These are phyloP conservation scores for Synergus japonicus DNA, from an alignment of 2,888 invertebrate species.

Conservation along the genomic window DNA sequence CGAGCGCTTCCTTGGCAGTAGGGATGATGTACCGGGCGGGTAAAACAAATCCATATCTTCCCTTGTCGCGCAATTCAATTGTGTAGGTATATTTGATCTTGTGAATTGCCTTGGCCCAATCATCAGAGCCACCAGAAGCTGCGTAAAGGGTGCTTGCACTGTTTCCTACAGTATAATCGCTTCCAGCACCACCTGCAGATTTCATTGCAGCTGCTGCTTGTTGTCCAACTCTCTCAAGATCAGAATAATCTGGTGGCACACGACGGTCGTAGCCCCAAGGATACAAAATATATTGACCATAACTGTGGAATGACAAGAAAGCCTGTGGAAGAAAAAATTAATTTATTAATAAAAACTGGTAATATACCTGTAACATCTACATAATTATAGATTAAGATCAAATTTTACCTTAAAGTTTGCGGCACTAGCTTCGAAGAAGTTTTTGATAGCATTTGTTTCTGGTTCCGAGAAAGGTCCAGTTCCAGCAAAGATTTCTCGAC, in stretches of 20 bases:
- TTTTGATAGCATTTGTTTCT: constrained; percentile 85
- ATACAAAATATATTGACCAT: constrained; percentile 90
- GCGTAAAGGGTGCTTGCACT: constrained; percentile 89
- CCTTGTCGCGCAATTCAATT: constrained; percentile 91
- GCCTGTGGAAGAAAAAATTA: constrained; percentile 80
- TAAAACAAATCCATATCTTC: constrained; percentile 91
- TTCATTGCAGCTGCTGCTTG: constrained; percentile 84
- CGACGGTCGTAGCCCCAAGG: constrained; percentile 91
- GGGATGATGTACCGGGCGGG: constrained; percentile 88
- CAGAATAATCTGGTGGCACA: constrained; percentile 84
- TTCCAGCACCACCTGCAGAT: constrained; percentile 80
- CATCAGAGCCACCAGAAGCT: constrained; percentile 90
- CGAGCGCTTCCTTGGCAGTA: constrained; percentile 87
- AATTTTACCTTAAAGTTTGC: constrained; percentile 73
- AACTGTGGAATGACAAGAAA: constrained; percentile 90
- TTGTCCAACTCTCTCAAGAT: constrained; percentile 85
- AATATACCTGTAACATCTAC: not conserved
- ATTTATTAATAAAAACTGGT: not conserved
- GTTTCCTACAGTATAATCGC: constrained; percentile 85
- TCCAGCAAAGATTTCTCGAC: constrained; percentile 90
- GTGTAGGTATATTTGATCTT: constrained; percentile 93
- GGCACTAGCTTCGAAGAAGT: constrained; percentile 78
- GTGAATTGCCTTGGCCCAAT: constrained; percentile 93
- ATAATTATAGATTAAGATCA: not conserved
- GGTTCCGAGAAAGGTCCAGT: constrained; percentile 90